These are phyloP conservation scores for Strigamia transsilvanica DNA, from an alignment of 2,888 invertebrate genomes.

Conservation along the genomic window DNA sequence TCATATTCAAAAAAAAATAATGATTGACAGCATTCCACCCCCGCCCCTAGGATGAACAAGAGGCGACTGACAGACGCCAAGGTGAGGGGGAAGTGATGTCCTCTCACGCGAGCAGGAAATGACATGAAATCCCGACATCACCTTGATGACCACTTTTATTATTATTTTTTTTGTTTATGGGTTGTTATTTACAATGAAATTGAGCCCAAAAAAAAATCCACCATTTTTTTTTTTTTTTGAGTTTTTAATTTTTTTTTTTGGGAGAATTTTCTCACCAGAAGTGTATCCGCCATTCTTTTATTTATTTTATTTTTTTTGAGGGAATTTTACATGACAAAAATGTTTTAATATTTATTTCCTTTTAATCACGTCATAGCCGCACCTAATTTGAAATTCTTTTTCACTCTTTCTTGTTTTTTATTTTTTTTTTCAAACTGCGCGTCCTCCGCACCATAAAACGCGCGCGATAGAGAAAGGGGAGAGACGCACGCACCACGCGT, in stretches of 20 bases:
- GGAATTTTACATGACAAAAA: constrained; percentile 32
- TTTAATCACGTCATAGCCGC: constrained; percentile 22
- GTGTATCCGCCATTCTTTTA: neutral
- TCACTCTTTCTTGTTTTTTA: neutral
- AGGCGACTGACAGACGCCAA: constrained; percentile 48
- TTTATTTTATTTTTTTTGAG: neutral
- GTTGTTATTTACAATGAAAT: neutral
- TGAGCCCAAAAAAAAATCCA: neutral
- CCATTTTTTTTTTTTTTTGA: neutral
- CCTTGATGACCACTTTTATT: neutral
- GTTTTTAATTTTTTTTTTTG: neutral
- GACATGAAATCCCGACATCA: constrained; percentile 43
- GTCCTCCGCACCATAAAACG: constrained; percentile 37
- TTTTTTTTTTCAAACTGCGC: neutral
- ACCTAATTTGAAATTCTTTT: constrained; percentile 43
- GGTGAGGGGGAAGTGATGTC: constrained; percentile 48
- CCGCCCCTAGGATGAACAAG: constrained; percentile 43
- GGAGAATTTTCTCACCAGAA: neutral
- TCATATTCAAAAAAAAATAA: neutral
- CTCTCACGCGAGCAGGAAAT: constrained; percentile 47
- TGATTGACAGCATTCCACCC: constrained; percentile 47
- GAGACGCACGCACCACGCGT: constrained; percentile 34
- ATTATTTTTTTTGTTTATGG: constrained; percentile 5
- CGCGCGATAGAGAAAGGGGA: neutral
- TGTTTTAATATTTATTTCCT: neutral